Evolutionary conservation across 1,140 invertebrate genomes (phyloP).

Genomic region (Apis florea): DNA sequence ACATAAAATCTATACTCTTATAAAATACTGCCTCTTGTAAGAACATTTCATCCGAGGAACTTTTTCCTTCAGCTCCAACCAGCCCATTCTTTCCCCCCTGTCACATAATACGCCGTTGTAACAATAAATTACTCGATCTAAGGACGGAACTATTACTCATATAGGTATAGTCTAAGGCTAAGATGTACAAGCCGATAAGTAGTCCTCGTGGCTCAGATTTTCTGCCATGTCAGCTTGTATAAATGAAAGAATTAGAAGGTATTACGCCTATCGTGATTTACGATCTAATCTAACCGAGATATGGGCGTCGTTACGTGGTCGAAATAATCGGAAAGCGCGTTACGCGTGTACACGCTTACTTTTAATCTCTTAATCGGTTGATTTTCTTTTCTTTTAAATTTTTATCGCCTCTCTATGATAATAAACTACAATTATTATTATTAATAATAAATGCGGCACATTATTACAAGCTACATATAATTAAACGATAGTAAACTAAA

Average conservation of each 20-base stretch:
- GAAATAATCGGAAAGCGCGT: constrained; percentile 1
- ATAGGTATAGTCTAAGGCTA: no score
- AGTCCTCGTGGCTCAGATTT: not conserved
- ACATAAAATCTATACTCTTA: not conserved
- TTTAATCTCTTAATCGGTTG: no score
- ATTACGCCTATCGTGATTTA: not conserved
- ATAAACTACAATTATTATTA: no score
- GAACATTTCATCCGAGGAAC: not conserved
- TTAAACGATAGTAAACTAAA: no score
- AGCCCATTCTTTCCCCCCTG: not conserved
- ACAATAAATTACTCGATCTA: constrained; percentile 1
- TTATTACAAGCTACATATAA: no score
- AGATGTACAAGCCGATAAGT: constrained; percentile 22
- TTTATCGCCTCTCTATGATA: no score
- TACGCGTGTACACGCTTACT: not conserved
- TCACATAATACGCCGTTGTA: not conserved
- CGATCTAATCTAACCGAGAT: constrained; percentile 9
- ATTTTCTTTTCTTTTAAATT: no score
- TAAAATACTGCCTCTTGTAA: not conserved
- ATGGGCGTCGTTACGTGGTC: not conserved
- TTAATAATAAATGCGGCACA: no score
- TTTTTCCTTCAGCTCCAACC: no score
- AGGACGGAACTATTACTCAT: not conserved
- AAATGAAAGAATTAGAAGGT: constrained; percentile 28
- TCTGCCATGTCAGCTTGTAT: not conserved